Conservation (phyloP, 2,888 invertebrate genomes). For the Biston stratarius region DNA sequence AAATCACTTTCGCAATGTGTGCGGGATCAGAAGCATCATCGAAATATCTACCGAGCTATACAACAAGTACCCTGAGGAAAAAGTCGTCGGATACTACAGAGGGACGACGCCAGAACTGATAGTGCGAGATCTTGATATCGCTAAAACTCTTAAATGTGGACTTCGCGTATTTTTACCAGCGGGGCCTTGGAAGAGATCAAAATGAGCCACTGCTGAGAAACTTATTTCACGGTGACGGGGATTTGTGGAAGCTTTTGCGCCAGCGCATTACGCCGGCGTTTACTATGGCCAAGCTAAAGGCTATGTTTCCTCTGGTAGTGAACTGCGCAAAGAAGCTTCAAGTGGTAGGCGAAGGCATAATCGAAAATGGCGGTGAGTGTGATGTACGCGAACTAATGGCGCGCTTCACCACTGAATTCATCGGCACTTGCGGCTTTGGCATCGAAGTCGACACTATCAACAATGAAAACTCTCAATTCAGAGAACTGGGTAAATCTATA, state of each 20-base stretch:
- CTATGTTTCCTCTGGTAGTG: conserved; percentile 73
- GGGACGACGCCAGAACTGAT: conserved; percentile 65
- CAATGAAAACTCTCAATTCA: conserved; percentile 61
- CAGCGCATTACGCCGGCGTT: conserved; percentile 73
- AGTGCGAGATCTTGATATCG: conserved; percentile 66
- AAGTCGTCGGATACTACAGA: conserved; percentile 68
- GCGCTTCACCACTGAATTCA: conserved; percentile 68
- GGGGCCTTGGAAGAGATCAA: conserved; percentile 60
- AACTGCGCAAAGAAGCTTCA: conserved; percentile 68
- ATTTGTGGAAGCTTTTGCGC: conserved; percentile 69
- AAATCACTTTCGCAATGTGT: conserved; percentile 57
- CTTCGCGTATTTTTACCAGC: conserved; percentile 62
- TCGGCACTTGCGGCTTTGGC: conserved; percentile 69
- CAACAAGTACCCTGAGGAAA: conserved; percentile 65
- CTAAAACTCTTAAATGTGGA: conserved; percentile 62
- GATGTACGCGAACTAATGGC: conserved; percentile 67
- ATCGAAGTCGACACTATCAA: conserved; percentile 63
- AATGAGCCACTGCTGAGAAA: conserved; percentile 61
- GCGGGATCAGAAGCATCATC: conserved; percentile 57
- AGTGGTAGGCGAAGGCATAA: conserved; percentile 52
- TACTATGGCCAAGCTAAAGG: conserved; percentile 69
- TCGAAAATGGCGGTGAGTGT: conserved; percentile 55
- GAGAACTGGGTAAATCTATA: conserved; percentile 56
- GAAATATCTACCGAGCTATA: conserved; percentile 60
- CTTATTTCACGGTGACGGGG: conserved; percentile 68